Conservation (phyloP, 2,797 vertebrate genomes). For the Brotula barbata region DNA sequence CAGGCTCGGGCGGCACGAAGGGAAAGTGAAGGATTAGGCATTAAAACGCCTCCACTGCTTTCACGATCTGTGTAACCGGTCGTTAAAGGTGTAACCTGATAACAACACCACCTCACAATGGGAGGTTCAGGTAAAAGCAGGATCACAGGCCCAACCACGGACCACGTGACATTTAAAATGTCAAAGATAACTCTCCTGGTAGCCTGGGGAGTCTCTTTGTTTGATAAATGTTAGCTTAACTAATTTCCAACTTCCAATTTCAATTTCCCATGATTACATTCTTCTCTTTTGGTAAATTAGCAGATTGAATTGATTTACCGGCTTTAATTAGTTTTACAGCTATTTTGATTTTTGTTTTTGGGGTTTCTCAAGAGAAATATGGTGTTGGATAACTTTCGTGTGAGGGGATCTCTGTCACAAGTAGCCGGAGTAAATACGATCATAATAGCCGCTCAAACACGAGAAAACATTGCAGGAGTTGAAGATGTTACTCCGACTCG, state of each 20-base stretch:
- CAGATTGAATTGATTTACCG: too few species aligned
- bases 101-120: conserved; percentile 7
- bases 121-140: conserved; percentile 10
- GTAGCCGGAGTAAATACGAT: too few species aligned
- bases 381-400: too few species aligned
- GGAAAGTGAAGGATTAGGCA: neutral
- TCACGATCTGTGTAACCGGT: neutral
- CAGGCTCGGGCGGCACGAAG: neutral
- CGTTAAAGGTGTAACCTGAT: conserved; percentile 12
- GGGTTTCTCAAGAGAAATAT: too few species aligned
- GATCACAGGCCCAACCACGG: conserved; percentile 31
- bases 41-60: conserved; percentile 7
- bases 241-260: neutral
- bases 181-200: conserved; percentile 36
- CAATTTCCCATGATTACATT: too few species aligned
- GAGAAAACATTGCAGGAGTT: too few species aligned
- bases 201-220: conserved; percentile 25
- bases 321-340: too few species aligned
- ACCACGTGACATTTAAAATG: conserved; percentile 57
- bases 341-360: too few species aligned
- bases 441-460: too few species aligned
- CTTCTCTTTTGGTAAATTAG: too few species aligned
- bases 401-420: too few species aligned
- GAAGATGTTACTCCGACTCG: too few species aligned
- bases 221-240: conserved; percentile 30